These are phyloP conservation scores for Nezara viridula DNA, from an alignment of 2,888 invertebrate species.

Conservation along the genomic window DNA sequence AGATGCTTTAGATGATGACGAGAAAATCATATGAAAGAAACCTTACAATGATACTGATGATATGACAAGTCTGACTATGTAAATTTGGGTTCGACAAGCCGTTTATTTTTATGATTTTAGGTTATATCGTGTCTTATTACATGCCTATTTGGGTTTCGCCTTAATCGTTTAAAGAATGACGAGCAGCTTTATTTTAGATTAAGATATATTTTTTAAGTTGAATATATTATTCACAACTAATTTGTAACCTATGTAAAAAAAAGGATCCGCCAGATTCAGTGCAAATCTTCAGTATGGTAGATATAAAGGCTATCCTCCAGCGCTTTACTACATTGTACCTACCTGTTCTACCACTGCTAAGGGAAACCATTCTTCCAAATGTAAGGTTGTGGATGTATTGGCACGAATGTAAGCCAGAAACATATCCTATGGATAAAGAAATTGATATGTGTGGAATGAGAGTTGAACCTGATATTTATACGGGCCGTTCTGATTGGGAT, in stretches of 20 bases:
- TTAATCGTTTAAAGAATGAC: too few relatives aligned
- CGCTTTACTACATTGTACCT: neutral
- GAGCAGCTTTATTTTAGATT: too few relatives aligned
- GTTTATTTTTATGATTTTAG: too few relatives aligned
- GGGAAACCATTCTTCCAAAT: slow-evolving; percentile 24
- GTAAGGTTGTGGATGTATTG: slow-evolving; percentile 12
- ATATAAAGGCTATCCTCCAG: neutral
- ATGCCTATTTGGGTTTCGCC: too few relatives aligned
- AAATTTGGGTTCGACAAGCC: too few relatives aligned
- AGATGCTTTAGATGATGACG: too few relatives aligned
- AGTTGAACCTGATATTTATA: neutral
- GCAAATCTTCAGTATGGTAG: slow-evolving; percentile 1
- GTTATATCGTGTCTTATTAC: too few relatives aligned
- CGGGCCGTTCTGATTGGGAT: slow-evolving; percentile 16
- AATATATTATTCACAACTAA: neutral
- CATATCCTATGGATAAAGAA: neutral
- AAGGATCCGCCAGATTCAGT: slow-evolving; percentile 19
- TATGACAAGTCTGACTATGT: too few relatives aligned
- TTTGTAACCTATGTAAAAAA: neutral
- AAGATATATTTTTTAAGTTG: neutral
- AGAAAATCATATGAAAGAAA: too few relatives aligned
- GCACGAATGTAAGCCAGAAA: neutral
- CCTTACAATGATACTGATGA: too few relatives aligned
- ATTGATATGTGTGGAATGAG: neutral
- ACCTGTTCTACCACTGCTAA: slow-evolving; percentile 26